Conservation (phyloP, 92 coral and sea anemone species). For the Umimayanthus kanabou region DNA sequence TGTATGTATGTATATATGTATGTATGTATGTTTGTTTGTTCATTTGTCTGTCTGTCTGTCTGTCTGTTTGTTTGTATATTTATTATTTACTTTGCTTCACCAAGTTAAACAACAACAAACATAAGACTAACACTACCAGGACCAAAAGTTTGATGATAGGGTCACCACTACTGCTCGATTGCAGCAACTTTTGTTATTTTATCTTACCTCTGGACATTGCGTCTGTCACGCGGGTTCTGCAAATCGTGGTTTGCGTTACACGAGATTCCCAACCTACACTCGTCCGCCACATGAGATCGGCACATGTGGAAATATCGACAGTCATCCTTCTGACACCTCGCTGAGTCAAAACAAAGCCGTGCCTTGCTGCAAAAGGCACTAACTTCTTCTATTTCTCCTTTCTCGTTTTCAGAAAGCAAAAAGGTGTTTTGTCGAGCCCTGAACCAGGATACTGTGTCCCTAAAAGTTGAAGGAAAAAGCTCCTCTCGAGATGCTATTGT, state of each 20-base stretch:
- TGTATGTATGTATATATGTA: too few relatives aligned
- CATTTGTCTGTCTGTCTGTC: too few relatives aligned
- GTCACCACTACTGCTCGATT: too few relatives aligned
- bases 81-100: too few relatives aligned
- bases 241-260: slow-evolving; percentile 37
- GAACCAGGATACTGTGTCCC: slow-evolving; percentile 69
- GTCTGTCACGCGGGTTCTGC: background rate
- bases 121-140: too few relatives aligned
- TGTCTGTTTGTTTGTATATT: too few relatives aligned
- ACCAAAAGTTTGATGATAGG: too few relatives aligned
- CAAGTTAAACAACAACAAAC: too few relatives aligned
- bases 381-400: slow-evolving; percentile 66
- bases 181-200: too few relatives aligned
- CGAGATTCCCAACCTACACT: slow-evolving; percentile 25
- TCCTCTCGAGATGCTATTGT: slow-evolving; percentile 51
- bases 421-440: slow-evolving; percentile 49
- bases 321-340: slow-evolving; percentile 31
- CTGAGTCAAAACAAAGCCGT: slow-evolving; percentile 67
- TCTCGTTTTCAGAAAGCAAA: slow-evolving; percentile 47
- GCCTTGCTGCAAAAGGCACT: slow-evolving; percentile 51
- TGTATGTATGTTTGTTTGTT: too few relatives aligned
- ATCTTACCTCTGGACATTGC: slow-evolving; percentile 23
- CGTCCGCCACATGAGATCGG: slow-evolving; percentile 33
- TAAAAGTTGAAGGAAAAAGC: slow-evolving; percentile 53
- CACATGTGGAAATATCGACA: slow-evolving; percentile 60